Percentiles rank a stretch among this genome's conserved stretches.
These are phyloP conservation scores for Pipistrellus pygmaeus DNA, from an alignment of 2,797 vertebrate genomes.

Conservation along the genomic window DNA sequence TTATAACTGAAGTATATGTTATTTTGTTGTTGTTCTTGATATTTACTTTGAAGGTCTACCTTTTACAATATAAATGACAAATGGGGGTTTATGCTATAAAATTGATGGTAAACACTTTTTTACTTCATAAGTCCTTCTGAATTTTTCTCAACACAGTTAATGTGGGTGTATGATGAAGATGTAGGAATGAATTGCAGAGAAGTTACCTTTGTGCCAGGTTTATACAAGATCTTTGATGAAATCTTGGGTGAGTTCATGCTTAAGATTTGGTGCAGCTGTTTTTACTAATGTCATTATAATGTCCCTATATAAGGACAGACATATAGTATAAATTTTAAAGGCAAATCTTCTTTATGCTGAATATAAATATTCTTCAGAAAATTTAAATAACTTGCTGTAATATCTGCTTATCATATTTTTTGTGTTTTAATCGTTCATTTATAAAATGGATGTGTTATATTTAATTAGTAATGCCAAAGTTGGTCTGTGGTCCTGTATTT, in stretches of 20 bases:
- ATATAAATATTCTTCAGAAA: slow-evolving; percentile 56
- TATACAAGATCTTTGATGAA: slow-evolving; percentile 99
- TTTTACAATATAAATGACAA: slow-evolving; percentile 11
- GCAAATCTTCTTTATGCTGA: slow-evolving; percentile 34
- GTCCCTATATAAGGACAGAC: background rate
- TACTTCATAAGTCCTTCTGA: slow-evolving; percentile 53
- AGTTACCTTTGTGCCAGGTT: slow-evolving; percentile 97
- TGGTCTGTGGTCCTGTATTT: background rate
- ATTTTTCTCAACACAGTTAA: slow-evolving; percentile 89
- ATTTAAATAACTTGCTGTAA: background rate
- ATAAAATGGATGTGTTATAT: background rate
- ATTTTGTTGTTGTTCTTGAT: background rate
- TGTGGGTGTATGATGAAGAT: slow-evolving; percentile 99
- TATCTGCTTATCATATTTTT: slow-evolving; percentile 21
- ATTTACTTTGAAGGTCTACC: slow-evolving; percentile 46
- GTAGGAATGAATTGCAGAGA: slow-evolving; percentile 98
- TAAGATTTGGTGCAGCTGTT: slow-evolving; percentile 50
- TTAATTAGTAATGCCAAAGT: background rate
- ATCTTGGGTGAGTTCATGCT: slow-evolving; percentile 95
- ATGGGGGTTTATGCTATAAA: slow-evolving; percentile 31
- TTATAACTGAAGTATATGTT: background rate
- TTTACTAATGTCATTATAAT: slow-evolving; percentile 15
- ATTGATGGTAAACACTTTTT: slow-evolving; percentile 6
- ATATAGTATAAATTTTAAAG: slow-evolving; percentile 43
- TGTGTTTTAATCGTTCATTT: slow-evolving; percentile 24